Evolutionary conservation across 2,888 invertebrate species (phyloP).

Genomic region (Uloborus plumipes): DNA sequence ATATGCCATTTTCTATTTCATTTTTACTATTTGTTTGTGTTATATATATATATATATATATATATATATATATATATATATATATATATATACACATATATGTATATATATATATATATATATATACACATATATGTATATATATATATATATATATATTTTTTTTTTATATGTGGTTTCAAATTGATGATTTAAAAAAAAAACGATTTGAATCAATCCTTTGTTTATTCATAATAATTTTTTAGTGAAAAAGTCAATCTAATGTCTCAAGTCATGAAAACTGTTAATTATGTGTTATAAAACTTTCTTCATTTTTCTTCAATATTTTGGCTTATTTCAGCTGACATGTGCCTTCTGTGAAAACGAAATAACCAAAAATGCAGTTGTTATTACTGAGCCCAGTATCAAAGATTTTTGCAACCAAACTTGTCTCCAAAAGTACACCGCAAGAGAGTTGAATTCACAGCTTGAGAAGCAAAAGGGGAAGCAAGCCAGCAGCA

Average conservation of each 20-base stretch:
- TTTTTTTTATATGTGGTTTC: background rate
- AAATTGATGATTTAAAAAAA: background rate
- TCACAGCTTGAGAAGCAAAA: conserved; percentile 59
- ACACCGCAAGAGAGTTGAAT: conserved; percentile 78
- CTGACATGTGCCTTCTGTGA: conserved; percentile 90
- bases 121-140: too few species aligned
- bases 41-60: too few species aligned
- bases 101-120: too few species aligned
- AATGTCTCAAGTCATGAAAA: background rate
- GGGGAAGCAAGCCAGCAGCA: conserved; percentile 37
- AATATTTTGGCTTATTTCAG: conserved; percentile 67
- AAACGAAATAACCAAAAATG: conserved; percentile 85
- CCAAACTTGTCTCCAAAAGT: conserved; percentile 85
- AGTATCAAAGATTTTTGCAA: conserved; percentile 86
- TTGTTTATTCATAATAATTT: too few species aligned
- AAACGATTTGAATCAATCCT: too few species aligned
- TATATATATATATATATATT: too few species aligned
- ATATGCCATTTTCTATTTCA: too few species aligned
- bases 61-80: too few species aligned
- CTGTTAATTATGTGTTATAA: background rate
- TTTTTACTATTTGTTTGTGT: too few species aligned
- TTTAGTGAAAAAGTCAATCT: background rate
- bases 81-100: too few species aligned
- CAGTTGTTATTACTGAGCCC: conserved; percentile 74
- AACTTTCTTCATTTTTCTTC: background rate